Percentiles rank a stretch among this genome's conserved stretches.
Evolutionary conservation across 2,888 invertebrate species (phyloP).

Genomic region (Xestia sexstrigata): DNA sequence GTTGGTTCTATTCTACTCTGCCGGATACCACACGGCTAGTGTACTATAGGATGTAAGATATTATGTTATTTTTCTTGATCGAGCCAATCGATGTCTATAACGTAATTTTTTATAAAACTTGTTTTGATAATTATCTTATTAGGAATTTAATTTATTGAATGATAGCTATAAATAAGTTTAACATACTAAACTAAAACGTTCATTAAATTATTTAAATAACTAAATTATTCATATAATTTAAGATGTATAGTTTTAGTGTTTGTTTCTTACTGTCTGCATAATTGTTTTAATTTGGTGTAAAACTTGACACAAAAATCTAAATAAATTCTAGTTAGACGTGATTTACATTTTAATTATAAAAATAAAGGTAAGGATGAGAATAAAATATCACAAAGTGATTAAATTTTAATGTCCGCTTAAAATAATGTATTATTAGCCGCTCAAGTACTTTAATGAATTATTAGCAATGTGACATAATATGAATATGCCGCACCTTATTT

Average conservation of each 20-base stretch:
- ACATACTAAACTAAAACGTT: constrained; percentile 3
- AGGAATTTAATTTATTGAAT: constrained; percentile 23
- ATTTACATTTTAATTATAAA: constrained; percentile 8
- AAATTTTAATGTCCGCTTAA: constrained; percentile 1
- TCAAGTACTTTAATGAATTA: constrained; percentile 37
- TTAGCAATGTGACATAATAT: constrained; percentile 20
- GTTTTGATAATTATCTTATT: constrained; percentile 8
- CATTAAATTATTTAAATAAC: constrained; percentile 16
- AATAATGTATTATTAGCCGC: constrained; percentile 12
- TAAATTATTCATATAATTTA: constrained; percentile 33
- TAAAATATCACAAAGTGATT: constrained; percentile 26
- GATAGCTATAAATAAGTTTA: constrained; percentile 5
- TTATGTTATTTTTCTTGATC: too few species aligned
- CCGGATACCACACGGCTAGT: too few species aligned
- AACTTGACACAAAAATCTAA: constrained; percentile 4
- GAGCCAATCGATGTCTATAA: not conserved
- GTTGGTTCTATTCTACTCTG: too few species aligned
- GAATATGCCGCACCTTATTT: not conserved
- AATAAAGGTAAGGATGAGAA: constrained; percentile 12
- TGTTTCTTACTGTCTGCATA: not conserved
- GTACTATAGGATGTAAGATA: too few species aligned
- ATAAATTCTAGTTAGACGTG: not conserved
- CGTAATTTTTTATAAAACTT: not conserved
- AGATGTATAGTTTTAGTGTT: not conserved
- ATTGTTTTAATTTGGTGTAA: not conserved